Percentiles rank a stretch among this genome's conserved stretches.
These are phyloP conservation scores for Pipistrellus nathusii DNA, from an alignment of 2,797 vertebrate species.

Conservation along the genomic window DNA sequence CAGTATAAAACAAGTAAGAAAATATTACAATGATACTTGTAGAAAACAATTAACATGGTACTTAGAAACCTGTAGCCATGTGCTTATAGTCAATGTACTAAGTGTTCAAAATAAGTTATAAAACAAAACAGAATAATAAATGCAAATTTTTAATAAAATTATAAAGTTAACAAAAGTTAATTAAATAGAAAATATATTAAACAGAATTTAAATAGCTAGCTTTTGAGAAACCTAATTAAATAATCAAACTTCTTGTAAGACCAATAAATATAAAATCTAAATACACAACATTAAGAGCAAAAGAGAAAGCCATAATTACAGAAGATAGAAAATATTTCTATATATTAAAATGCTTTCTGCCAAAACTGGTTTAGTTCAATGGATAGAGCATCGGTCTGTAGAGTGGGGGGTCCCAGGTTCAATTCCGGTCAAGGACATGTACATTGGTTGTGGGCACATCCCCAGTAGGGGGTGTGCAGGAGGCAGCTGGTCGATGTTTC, in stretches of 20 bases:
- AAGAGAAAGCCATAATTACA: background rate
- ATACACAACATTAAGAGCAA: background rate
- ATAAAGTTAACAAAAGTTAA: background rate
- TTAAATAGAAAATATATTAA: background rate
- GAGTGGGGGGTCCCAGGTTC: too few species aligned
- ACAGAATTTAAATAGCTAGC: background rate
- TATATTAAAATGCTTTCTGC: background rate
- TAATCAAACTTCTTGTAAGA: background rate
- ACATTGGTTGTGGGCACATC: too few species aligned
- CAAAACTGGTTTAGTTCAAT: too few species aligned
- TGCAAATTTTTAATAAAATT: background rate
- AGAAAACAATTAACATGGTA: background rate
- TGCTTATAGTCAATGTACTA: background rate
- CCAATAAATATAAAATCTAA: background rate
- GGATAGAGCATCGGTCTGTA: too few species aligned
- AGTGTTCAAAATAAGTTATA: background rate
- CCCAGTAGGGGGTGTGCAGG: too few species aligned
- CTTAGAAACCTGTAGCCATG: background rate
- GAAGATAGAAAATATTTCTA: background rate
- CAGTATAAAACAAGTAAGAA: background rate
- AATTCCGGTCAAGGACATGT: too few species aligned
- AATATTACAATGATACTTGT: background rate
- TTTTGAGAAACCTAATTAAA: background rate
- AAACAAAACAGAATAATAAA: background rate
- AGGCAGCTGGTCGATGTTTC: too few species aligned